Conservation (phyloP, 2,113 vertebrate species). For the Mugil cephalus region DNA sequence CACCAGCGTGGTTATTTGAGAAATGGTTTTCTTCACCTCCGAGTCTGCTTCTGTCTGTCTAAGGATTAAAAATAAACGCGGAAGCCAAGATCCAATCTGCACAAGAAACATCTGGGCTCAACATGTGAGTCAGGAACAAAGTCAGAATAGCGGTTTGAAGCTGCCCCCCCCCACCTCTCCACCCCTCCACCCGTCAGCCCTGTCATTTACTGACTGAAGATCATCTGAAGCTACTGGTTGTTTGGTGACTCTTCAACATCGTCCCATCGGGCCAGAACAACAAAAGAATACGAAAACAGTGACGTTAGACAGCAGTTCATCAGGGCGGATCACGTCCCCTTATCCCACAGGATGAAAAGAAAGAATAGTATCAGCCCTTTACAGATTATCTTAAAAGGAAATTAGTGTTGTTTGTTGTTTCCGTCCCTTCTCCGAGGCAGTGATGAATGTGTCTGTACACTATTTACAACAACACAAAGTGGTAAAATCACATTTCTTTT, state of each 20-base stretch:
- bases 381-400: background rate
- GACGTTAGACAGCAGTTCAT: background rate
- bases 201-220: constrained; percentile 18
- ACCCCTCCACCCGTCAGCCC: no score
- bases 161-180: no score
- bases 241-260: background rate
- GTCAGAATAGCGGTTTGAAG: constrained; percentile 2
- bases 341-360: background rate
- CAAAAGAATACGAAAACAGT: background rate
- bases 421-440: constrained; percentile 17
- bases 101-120: constrained; percentile 49
- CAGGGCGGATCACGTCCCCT: background rate
- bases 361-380: constrained; percentile 5
- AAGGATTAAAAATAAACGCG: constrained; percentile 15
- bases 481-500: background rate
- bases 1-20: background rate
- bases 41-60: constrained; percentile 11
- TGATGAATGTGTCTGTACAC: constrained; percentile 9
- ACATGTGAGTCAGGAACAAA: constrained; percentile 17
- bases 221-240: background rate
- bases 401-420: background rate
- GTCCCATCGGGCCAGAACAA: background rate
- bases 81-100: constrained; percentile 3
- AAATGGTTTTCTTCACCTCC: background rate
- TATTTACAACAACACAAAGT: constrained; percentile 23